Evolutionary conservation across 2,888 invertebrate genomes (phyloP).

Genomic region (Fragum sueziense): DNA sequence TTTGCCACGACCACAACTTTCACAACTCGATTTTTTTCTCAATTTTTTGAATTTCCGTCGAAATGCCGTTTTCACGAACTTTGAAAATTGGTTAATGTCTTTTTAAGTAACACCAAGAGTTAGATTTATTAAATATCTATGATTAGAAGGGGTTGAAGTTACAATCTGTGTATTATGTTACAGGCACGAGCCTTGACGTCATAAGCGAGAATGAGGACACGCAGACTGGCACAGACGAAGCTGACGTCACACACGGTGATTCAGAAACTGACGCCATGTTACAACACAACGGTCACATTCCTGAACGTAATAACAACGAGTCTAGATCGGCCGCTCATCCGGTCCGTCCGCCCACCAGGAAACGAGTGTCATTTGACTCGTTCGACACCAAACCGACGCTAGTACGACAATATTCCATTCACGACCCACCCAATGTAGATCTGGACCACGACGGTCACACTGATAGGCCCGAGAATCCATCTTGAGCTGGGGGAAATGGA

Average conservation of each 20-base stretch:
- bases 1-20: too few relatives aligned
- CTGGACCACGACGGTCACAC: background rate
- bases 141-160: too few relatives aligned
- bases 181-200: conserved; percentile 22
- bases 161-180: too few relatives aligned
- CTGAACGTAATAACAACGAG: conserved; percentile 14
- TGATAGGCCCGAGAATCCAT: background rate
- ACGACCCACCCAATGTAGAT: background rate
- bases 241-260: background rate
- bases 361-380: conserved; percentile 29
- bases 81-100: too few relatives aligned
- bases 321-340: background rate
- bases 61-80: too few relatives aligned
- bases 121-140: too few relatives aligned
- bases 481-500: too few relatives aligned
- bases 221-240: background rate
- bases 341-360: background rate
- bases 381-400: conserved; percentile 5
- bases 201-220: conserved; percentile 15
- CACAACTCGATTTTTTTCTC: too few relatives aligned
- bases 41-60: too few relatives aligned
- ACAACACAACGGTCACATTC: background rate
- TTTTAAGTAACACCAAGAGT: too few relatives aligned
- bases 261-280: conserved; percentile 1
- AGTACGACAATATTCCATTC: conserved; percentile 10